Evolutionary conservation across 2,888 invertebrate species (phyloP), one percentile per base, ranked within the genome.

Genomic region (Syrphus vitripennis): DNA sequence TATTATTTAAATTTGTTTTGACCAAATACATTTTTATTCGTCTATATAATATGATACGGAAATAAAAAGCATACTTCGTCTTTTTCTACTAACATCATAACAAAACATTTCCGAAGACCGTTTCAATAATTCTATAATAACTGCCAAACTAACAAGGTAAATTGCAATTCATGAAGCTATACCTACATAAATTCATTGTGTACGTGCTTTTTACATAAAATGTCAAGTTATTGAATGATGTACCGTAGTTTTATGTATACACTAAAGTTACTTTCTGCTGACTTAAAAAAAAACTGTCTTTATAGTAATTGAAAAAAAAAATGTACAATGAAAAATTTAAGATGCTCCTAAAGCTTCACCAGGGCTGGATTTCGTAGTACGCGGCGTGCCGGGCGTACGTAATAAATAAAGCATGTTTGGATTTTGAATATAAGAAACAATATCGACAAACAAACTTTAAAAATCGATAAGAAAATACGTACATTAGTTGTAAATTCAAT

Each of bases 101-200:
- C 14, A 50, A 48, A 21, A 6, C 19, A 48, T 5, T 4, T 21
- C 2, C 48, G 24, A 7, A 26, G 6, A 26, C 2, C 14, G 4
- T 29, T 29, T 10, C 16, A 29, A 55, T 29, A 9, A 69, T 55
- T 69, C 34, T 19, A 21, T n/a, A 76, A 81, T 71, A 57, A 63
- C 67, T 26, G 16, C 7, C 10, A 42, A 31, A 19, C 42, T 26
- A 42, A 53, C 61, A 53, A 61, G 19, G 31, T 50, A 67, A 69
- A 67, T 57, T 42, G 34, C 55, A 63, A 34, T 37, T 34, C 65
- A 82, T 77, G 16, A 29, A 75, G 19, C 57, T 48, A 48, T 59
- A n/a, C 10, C 19, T 40, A 57, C 53, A 79, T 67, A 55, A 26
- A 55, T 55, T 50, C 12, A 21, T 16, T 24, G 19, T 12, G 29